These are phyloP conservation scores for Ochropleura leucogaster DNA, from an alignment of 2,888 invertebrate genomes.

Conservation along the genomic window DNA sequence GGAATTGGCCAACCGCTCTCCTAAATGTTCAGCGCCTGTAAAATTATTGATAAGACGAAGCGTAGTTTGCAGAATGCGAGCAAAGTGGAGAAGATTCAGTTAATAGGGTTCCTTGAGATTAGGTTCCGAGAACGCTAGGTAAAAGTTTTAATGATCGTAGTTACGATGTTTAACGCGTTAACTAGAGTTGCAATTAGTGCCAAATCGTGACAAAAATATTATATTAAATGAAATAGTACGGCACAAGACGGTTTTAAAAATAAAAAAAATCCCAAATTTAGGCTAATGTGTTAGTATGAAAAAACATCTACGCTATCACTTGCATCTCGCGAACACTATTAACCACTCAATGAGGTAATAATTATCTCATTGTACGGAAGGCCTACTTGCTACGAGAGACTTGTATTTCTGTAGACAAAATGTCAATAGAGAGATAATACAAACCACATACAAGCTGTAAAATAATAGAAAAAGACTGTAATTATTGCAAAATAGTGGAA, in stretches of 20 bases:
- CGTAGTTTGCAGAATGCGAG: conserved; percentile 20
- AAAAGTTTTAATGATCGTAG: conserved; percentile 54
- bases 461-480: not conserved
- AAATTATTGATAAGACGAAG: conserved; percentile 40
- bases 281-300: not conserved
- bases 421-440: not conserved
- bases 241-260: not conserved
- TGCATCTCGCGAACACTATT: not conserved
- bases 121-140: conserved; percentile 20
- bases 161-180: conserved; percentile 35
- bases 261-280: not conserved
- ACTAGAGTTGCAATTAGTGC: conserved; percentile 46
- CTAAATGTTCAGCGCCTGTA: conserved; percentile 28
- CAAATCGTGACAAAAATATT: conserved; percentile 32
- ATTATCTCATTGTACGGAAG: not conserved
- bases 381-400: not conserved
- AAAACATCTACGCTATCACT: not conserved
- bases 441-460: not conserved
- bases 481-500: not conserved
- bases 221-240: not conserved
- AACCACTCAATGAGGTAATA: not conserved
- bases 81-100: conserved; percentile 36
- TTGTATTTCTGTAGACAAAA: not conserved
- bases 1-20: conserved; percentile 41
- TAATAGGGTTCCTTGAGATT: conserved; percentile 33